Base-by-base conservation (phyloP, 2,797 vertebrate species). In the Pipistrellus kuhlii region DNA sequence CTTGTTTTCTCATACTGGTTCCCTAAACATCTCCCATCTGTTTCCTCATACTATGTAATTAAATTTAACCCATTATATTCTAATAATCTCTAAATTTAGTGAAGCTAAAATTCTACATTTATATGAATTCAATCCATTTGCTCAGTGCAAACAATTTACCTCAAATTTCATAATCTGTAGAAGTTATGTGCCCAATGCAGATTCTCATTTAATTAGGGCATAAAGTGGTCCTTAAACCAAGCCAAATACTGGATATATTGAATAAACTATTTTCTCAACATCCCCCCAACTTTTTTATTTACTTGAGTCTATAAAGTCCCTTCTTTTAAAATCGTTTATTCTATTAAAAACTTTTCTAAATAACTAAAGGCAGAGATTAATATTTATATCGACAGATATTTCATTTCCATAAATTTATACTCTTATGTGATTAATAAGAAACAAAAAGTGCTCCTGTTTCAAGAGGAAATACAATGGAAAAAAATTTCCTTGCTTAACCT, bases 41-140 rank as follows among this genome's bases (percentile, higher is more conserved):
- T 66, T 96, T 96, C 95, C 95, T 98, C 75, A 80, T 93, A 92
- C 88, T 94, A 93, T 23, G 93, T 97, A 96, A 97, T 97, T 92
- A 97, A 97, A 94, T 97, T 96, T 95, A 97, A 96, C 86, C 85
- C 95, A 96, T 95, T 95, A 96, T 94, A 97, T 96, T 97, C 94
- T 88, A 95, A 94, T 83, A 51, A 81, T 90, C 72, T 92, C 8
- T 91, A 21, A 75, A 80, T 85, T 96, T 95, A 25, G 91, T 68
- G 41, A 96, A 83, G 95, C 83, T 96, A 96, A 85, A 96, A 81
- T 21, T 77, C n/a, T 69, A 4, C 30, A 94, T 96, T 97, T 94
- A 94, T 51, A 95, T 93, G 53, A 95, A 96, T 94, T 96, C 66
- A 44, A 41, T 95, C 85, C 48, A 92, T 1, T 80, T 95, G 81